A percentile compares a stretch with the other conserved stretches of the same genome.
Evolutionary conservation across 2,888 invertebrate genomes (phyloP).

Genomic region (Harmothoe impar): DNA sequence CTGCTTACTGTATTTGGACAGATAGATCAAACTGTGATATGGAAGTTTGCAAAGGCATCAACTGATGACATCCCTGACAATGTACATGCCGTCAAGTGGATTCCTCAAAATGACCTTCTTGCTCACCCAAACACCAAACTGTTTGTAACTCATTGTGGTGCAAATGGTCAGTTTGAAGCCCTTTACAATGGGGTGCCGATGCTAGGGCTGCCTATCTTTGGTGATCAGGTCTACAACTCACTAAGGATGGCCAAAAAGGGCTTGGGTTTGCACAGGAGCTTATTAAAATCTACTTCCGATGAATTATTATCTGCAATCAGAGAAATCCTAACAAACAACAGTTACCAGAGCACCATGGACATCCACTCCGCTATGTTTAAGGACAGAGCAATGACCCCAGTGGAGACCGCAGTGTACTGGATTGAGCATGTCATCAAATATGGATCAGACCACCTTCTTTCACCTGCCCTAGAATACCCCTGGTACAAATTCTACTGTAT

Average conservation of each 20-base stretch:
- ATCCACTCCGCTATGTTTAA: constrained; percentile 69
- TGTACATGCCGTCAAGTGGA: background rate
- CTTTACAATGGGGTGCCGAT: constrained; percentile 74
- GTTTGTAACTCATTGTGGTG: constrained; percentile 75
- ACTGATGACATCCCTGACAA: background rate
- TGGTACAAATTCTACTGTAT: constrained; percentile 72
- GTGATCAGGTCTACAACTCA: constrained; percentile 72
- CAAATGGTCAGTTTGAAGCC: constrained; percentile 73
- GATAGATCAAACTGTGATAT: background rate
- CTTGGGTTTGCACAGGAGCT: constrained; percentile 67
- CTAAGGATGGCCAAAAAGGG: constrained; percentile 68
- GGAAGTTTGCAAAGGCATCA: background rate
- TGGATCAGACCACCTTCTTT: constrained; percentile 72
- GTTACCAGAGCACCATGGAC: constrained; percentile 67
- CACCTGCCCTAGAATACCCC: constrained; percentile 70
- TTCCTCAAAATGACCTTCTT: constrained; percentile 34
- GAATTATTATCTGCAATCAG: constrained; percentile 67
- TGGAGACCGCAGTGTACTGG: constrained; percentile 72
- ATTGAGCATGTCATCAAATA: constrained; percentile 74
- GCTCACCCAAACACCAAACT: constrained; percentile 29
- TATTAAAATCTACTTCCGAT: constrained; percentile 60
- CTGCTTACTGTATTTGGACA: background rate
- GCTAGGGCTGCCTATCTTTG: constrained; percentile 72
- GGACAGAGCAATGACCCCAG: constrained; percentile 67
- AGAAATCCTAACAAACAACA: constrained; percentile 66